These are phyloP conservation scores for Urocyon cinereoargenteus DNA, from an alignment of 2,797 vertebrate species.

Conservation along the genomic window DNA sequence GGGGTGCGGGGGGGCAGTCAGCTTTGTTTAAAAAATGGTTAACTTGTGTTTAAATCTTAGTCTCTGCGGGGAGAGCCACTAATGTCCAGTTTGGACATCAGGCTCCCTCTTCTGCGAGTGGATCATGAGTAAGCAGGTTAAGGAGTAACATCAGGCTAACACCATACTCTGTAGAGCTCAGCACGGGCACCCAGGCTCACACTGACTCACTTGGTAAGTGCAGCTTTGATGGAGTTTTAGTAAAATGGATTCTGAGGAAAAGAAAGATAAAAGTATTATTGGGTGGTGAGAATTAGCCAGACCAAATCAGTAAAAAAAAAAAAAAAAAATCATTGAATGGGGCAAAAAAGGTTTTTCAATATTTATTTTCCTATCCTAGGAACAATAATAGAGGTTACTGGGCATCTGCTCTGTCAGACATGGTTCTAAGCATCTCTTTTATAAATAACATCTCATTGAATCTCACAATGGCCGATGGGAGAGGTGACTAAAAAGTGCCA, in stretches of 20 bases:
- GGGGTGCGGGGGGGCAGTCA: not conserved
- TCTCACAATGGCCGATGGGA: not conserved
- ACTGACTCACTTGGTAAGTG: not conserved
- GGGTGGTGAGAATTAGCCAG: not conserved
- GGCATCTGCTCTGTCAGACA: not conserved
- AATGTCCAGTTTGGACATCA: not conserved
- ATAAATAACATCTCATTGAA: not conserved
- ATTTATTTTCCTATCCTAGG: constrained; percentile 5
- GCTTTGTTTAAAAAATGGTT: not conserved
- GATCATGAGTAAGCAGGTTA: not conserved
- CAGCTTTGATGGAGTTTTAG: constrained; percentile 20
- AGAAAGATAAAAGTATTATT: not conserved
- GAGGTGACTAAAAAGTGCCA: not conserved
- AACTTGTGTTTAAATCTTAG: not conserved
- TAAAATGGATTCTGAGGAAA: not conserved
- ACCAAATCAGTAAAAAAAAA: constrained; percentile 8
- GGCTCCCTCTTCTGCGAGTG: not conserved
- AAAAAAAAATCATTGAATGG: not conserved
- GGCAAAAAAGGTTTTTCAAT: not conserved
- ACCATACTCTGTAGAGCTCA: not conserved
- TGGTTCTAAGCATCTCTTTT: not conserved
- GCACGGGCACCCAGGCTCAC: not conserved
- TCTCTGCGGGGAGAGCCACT: not conserved
- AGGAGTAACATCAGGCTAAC: not conserved
- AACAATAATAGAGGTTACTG: not conserved